Base-by-base conservation (phyloP, 2,113 vertebrate species). In the Oreocharis arfaki region DNA sequence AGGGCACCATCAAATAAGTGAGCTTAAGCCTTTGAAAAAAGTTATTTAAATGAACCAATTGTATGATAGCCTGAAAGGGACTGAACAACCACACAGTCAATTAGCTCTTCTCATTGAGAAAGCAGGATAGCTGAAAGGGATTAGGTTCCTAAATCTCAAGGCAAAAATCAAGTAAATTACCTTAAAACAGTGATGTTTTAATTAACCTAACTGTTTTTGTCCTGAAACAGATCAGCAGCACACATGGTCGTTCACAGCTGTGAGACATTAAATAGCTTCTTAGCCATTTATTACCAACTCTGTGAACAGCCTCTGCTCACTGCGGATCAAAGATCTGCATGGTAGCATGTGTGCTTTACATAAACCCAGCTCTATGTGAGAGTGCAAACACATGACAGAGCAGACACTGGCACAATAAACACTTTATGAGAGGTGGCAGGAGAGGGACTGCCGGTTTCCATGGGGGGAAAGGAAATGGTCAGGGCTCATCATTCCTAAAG, bases 131-230 rank as follows among this genome's bases (percentile, higher is more conserved):
- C 55, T 77, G 68, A 86, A 85, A 90, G 35, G 44, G 81, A 96
- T 92, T 94, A 93, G 39, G 33, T 92, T 84, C 35, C 59, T 83
- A 94, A 93, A 80, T 86, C 85, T 86, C 67, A 86, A 65, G 71
- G 71, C 79, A 88, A 95, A 94, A 95, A 90, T 88, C 71, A 97
- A 90, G 52, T 33, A 93, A 93, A 95, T 92, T 92, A 83, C 63
- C 63, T 88, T 88, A 83, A 69, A 88, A 70, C 23, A 67, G 79
- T 1, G 24, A 90, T 39, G 23, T 86, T 95, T 95, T 89, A 94
- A 95, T 95, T 96, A 96, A 92, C 75, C 47, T 73, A 79, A 85
- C 67, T 86, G 75, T 57, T 77, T 90, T 95, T 93, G 76, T 92
- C 83, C 89, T 92, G 85, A 50, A 94, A 86, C 55, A 90, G 75